A percentile compares a stretch with the other conserved stretches of the same genome.
Evolutionary conservation across 2,888 invertebrate genomes (phyloP).

Genomic region (Rotaria socialis): DNA sequence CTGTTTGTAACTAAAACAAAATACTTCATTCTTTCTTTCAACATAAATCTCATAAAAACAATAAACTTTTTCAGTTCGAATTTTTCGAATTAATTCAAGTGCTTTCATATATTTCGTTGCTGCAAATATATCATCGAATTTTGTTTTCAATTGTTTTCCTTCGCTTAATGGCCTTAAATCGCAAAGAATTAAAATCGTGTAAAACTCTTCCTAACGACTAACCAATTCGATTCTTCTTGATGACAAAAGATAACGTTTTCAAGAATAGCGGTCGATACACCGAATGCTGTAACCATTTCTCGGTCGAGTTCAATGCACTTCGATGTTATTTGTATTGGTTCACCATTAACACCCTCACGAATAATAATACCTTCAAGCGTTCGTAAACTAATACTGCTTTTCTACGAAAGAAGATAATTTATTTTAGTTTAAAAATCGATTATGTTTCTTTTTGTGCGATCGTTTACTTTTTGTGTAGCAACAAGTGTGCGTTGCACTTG

Average conservation of each 20-base stretch:
- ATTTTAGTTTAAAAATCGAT: neutral
- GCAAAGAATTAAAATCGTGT: neutral
- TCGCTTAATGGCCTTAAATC: conserved; percentile 77
- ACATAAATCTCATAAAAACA: no score
- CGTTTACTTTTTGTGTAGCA: conserved; percentile 62
- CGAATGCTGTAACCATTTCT: conserved; percentile 65
- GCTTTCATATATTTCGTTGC: conserved; percentile 85
- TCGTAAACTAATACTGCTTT: conserved; percentile 48
- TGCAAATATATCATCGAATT: conserved; percentile 96
- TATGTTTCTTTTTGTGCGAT: neutral
- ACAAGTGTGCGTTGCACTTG: conserved; percentile 70
- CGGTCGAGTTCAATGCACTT: conserved; percentile 57
- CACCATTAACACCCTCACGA: conserved; percentile 51
- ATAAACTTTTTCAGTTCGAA: conserved; percentile 53
- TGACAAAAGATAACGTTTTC: conserved; percentile 97
- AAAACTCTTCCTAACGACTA: neutral
- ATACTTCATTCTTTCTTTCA: no score
- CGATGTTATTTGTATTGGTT: conserved; percentile 50
- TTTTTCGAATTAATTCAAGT: conserved; percentile 65
- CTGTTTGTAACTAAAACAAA: conserved; percentile 25
- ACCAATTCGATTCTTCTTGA: conserved; percentile 92
- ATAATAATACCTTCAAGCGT: conserved; percentile 57
- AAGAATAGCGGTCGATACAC: conserved; percentile 86
- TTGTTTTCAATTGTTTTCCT: conserved; percentile 82
- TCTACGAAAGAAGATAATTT: neutral